Evolutionary conservation across 2,113 vertebrate genomes (phyloP).

Genomic region (Scalopus aquaticus): DNA sequence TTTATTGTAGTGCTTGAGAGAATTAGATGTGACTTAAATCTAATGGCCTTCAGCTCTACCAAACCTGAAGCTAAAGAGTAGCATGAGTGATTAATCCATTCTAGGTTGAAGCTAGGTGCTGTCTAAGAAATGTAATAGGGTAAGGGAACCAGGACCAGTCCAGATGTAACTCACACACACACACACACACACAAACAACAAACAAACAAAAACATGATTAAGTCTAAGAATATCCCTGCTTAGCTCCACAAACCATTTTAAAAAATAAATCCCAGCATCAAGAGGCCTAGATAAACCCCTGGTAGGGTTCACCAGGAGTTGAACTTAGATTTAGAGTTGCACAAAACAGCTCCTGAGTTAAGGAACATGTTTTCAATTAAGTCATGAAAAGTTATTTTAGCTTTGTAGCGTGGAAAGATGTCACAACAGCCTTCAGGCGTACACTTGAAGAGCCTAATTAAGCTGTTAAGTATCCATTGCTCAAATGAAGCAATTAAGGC

Average conservation of each 20-base stretch:
- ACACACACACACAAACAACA: too few relatives aligned
- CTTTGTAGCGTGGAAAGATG: constrained; percentile 8
- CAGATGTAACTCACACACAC: not conserved
- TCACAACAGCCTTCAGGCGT: not conserved
- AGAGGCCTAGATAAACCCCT: not conserved
- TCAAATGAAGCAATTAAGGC: constrained; percentile 15
- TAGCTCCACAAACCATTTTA: not conserved
- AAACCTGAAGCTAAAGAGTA: not conserved
- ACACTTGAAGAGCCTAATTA: not conserved
- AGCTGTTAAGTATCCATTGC: not conserved
- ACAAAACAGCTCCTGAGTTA: not conserved
- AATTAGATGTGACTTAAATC: constrained; percentile 25
- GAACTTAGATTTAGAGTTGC: not conserved
- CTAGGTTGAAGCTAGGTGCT: not conserved
- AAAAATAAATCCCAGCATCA: not conserved
- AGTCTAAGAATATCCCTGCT: not conserved
- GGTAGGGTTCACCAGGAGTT: not conserved
- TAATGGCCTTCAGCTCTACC: not conserved
- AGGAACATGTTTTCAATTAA: constrained; percentile 25
- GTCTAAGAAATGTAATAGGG: not conserved
- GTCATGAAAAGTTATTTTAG: constrained; percentile 25
- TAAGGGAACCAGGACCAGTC: not conserved
- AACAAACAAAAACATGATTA: not conserved
- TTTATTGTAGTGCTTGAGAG: not conserved
- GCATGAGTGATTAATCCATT: not conserved